Evolutionary conservation across 2,113 vertebrate species (phyloP), one percentile per base, ranked within the genome.

Genomic region (Colossoma macropomum): DNA sequence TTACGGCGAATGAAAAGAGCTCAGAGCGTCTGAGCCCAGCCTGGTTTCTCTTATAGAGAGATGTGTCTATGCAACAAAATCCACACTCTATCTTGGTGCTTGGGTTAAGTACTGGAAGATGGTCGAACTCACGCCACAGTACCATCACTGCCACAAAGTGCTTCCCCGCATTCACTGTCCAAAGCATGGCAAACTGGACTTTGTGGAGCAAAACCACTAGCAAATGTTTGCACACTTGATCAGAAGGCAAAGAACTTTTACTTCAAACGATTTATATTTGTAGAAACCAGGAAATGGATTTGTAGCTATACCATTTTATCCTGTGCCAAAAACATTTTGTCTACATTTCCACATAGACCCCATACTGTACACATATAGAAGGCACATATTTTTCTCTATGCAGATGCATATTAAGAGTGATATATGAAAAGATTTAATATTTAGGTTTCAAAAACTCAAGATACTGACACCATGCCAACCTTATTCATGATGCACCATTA

Each of bases 31-130:
- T 89, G 85, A 81, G 27, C 62, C 70, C 45, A 11, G 23, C 27
- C 10, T 81, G 83, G 83, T 91, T 95, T 93, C 95, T 96, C 95
- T 96, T 95, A 93, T 94, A 95, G 94, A 96, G 94, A 95, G 93
- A 86, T 86, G 87, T 54, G 11, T 85, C 85, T 17, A 60, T 75
- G 38, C 27, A 30, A 70, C 63, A 59, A 41, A 66, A 12, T 80
- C 41, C 17, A 76, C 11, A 52, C 8, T 65, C 45, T 0, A 30
- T 56, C 25, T 75, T 89, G 82, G 81, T 85, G 84, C 77, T 90
- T 85, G 72, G 79, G 38, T 88, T 65, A 77, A 75, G 82, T 78
- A 70, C 84, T 89, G 82, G 73, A 84, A 86, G 83, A 77, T 27
- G 48, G 60, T 56, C 34, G n/a, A 48, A 38, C 74, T 70, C 59